A percentile compares a stretch with the other conserved stretches of the same genome.
Conservation (phyloP, 2,113 vertebrate genomes). For the Malurus cyaneus region DNA sequence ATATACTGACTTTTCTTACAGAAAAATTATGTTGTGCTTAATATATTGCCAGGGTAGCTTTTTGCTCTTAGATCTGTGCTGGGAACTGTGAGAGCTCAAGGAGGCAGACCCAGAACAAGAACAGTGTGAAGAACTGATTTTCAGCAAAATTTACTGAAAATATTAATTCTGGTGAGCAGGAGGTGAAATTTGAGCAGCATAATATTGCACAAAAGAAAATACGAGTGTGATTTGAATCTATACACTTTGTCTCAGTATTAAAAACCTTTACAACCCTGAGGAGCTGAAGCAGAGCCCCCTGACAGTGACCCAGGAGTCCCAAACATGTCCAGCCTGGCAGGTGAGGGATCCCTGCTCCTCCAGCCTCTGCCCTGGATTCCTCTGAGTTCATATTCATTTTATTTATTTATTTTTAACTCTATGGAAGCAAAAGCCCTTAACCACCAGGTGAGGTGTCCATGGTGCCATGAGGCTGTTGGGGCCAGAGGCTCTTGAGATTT, state of each 20-base stretch:
- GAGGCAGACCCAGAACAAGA: not conserved
- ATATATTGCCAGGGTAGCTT: not conserved
- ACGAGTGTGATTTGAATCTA: not conserved
- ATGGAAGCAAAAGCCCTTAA: not conserved
- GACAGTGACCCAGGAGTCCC: not conserved
- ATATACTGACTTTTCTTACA: slow-evolving; percentile 92
- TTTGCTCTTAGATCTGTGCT: not conserved
- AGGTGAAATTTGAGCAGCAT: not conserved
- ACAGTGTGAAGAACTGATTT: not conserved
- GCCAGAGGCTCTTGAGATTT: not conserved
- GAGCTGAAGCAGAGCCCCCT: not conserved
- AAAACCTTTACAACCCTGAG: rapidly evolving
- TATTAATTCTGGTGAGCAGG: not conserved
- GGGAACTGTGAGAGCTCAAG: not conserved
- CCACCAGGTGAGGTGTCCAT: rapidly evolving
- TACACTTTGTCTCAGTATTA: not conserved
- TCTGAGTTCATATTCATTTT: not conserved
- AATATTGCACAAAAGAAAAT: not conserved
- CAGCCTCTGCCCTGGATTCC: not conserved
- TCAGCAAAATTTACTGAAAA: not conserved
- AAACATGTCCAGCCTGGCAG: rapidly evolving
- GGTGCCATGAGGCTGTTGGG: not conserved
- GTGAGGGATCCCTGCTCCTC: not conserved
- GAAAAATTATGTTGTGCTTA: slow-evolving; percentile 67
- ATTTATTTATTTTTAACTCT: not conserved